phyloP scores from a whole-genome alignment of 2,113 vertebrate species.

The Columba livia region DNA sequence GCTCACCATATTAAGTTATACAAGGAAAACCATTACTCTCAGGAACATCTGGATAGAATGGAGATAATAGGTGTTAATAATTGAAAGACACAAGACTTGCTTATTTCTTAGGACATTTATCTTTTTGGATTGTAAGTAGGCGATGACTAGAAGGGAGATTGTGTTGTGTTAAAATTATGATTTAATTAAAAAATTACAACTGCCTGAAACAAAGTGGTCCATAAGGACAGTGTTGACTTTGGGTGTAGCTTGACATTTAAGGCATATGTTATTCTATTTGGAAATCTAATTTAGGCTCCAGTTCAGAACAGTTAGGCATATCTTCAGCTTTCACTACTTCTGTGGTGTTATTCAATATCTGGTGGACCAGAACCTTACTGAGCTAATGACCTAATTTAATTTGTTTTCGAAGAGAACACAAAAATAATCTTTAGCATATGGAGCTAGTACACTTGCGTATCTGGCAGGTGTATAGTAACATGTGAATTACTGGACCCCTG shows the following conservation, averaged over 20 bases:
- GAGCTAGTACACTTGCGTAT: not conserved
- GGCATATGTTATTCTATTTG: slow-evolving; percentile 8
- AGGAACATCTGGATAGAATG: not conserved
- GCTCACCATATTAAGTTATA: not conserved
- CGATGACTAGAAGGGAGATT: not conserved
- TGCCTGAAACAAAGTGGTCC: not conserved
- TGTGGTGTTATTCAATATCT: not conserved
- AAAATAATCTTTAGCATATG: not conserved
- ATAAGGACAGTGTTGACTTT: slow-evolving; percentile 9
- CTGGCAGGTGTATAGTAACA: not conserved
- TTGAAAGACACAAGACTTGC: not conserved
- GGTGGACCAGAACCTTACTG: not conserved
- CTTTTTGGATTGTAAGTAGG: not conserved
- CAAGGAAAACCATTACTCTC: not conserved
- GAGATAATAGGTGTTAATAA: not conserved
- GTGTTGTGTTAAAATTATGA: not conserved
- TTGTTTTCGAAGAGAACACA: not conserved
- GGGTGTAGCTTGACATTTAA: not conserved
- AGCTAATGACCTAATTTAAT: not conserved
- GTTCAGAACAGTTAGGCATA: not conserved
- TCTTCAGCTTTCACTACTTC: not conserved
- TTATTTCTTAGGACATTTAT: not conserved
- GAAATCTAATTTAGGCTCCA: not conserved
- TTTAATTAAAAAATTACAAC: not conserved
- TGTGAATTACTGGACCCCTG: not conserved